These are phyloP conservation scores for Agonopterix heracliana DNA, from an alignment of 2,888 invertebrate genomes.

Conservation along the genomic window DNA sequence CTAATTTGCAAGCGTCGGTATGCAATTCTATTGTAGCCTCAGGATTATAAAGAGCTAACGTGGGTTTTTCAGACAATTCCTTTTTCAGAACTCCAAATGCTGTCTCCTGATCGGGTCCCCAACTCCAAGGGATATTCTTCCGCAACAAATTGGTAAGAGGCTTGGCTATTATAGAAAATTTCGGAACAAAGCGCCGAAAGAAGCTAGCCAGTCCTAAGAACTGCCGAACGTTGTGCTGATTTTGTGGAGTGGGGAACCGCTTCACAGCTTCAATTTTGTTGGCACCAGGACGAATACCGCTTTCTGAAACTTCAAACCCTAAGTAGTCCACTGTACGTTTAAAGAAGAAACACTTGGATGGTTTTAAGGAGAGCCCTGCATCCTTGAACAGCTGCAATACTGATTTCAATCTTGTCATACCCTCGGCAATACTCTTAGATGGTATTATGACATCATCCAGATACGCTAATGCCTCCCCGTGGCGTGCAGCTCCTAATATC, in stretches of 20 bases:
- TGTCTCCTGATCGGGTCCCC: neutral
- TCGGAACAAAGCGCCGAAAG: slow-evolving; percentile 22
- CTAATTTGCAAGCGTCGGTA: slow-evolving; percentile 30
- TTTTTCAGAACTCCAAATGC: neutral
- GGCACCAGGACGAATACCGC: slow-evolving; percentile 8
- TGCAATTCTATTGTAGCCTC: slow-evolving; percentile 24
- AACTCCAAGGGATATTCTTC: neutral
- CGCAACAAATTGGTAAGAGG: slow-evolving; percentile 6
- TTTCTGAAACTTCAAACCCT: slow-evolving; percentile 7
- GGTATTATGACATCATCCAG: slow-evolving; percentile 6
- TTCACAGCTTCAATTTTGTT: slow-evolving; percentile 15
- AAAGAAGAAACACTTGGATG: slow-evolving; percentile 1
- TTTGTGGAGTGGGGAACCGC: slow-evolving; percentile 19
- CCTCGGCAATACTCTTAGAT: neutral
- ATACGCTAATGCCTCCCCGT: slow-evolving; percentile 1
- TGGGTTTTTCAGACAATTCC: neutral
- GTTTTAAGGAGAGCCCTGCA: slow-evolving; percentile 2
- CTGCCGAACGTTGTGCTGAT: slow-evolving; percentile 21
- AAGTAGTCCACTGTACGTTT: neutral
- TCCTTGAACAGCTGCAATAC: neutral
- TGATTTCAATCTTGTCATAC: neutral
- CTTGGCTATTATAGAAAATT: slow-evolving; percentile 5
- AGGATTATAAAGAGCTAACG: neutral
- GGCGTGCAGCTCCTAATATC: too few species aligned
- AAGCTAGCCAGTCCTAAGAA: slow-evolving; percentile 23